phyloP scores from a whole-genome alignment of 2,797 vertebrate species.

The Hydrolagus colliei region DNA sequence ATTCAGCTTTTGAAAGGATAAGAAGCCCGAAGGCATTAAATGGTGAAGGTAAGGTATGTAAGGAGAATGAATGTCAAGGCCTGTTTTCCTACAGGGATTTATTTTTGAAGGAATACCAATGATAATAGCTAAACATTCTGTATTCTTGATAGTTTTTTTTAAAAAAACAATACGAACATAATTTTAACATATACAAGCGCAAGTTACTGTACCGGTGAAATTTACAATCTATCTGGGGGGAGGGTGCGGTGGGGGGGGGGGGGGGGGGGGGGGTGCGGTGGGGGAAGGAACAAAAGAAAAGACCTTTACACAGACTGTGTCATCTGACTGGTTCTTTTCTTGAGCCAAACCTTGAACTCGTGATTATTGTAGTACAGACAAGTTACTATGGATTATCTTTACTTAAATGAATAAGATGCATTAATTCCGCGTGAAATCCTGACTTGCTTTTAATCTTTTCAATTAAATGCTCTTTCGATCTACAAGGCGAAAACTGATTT shows the following conservation, averaged over 20 bases:
- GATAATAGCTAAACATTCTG: neutral
- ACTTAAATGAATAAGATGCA: constrained; percentile 20
- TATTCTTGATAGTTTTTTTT: neutral
- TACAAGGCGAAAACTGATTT: neutral
- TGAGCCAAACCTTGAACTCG: constrained; percentile 30
- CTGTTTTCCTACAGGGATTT: neutral
- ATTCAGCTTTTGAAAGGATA: neutral
- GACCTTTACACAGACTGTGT: neutral
- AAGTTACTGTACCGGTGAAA: neutral
- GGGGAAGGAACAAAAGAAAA: neutral
- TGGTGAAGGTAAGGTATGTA: constrained; percentile 20
- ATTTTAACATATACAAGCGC: neutral
- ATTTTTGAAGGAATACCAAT: constrained; percentile 5
- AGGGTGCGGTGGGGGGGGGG: too few species aligned
- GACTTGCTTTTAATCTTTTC: constrained; percentile 21
- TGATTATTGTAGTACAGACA: constrained; percentile 27
- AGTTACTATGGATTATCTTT: constrained; percentile 26
- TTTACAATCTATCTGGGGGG: neutral
- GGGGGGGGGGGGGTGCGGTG: too few species aligned
- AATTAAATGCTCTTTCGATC: constrained; percentile 3
- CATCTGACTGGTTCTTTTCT: constrained; percentile 28
- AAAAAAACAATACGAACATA: neutral
- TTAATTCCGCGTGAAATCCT: constrained; percentile 21
- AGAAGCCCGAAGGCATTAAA: constrained; percentile 10
- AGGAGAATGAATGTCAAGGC: neutral